A percentile compares a stretch with the other conserved stretches of the same genome.
Conservation (phyloP, 2,797 vertebrate genomes). For the Sebastolobus alascanus region DNA sequence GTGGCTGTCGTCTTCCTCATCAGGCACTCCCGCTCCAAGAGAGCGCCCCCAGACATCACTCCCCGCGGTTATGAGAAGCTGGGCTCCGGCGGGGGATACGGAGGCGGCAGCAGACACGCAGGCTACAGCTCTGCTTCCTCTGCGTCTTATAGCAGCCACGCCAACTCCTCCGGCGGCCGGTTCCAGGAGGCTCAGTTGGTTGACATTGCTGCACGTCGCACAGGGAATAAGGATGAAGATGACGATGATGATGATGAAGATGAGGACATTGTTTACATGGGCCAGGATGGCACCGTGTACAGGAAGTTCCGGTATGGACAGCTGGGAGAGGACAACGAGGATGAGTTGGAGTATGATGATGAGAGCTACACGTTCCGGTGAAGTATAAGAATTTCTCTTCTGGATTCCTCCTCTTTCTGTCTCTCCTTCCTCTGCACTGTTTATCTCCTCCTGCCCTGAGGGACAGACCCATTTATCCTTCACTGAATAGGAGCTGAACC, state of each 20-base stretch:
- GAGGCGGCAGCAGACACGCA: conserved; percentile 63
- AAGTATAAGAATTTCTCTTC: conserved; percentile 21
- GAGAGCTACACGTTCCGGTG: conserved; percentile 94
- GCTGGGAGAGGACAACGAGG: conserved; percentile 89
- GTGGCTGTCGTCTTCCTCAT: conserved; percentile 83
- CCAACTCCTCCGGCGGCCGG: conserved; percentile 71
- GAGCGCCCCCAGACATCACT: conserved; percentile 62
- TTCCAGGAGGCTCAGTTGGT: conserved; percentile 88
- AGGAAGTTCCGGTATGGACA: conserved; percentile 94
- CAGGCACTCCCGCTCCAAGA: conserved; percentile 84
- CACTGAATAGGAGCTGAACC: conserved; percentile 53
- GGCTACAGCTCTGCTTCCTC: conserved; percentile 71
- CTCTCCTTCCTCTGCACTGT: conserved; percentile 34
- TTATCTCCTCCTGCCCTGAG: conserved; percentile 49
- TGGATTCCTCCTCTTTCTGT: not conserved
- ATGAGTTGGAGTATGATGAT: conserved; percentile 95
- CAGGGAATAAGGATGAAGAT: conserved; percentile 50
- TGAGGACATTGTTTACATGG: conserved; percentile 97
- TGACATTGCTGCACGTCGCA: conserved; percentile 84
- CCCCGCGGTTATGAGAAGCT: conserved; percentile 91
- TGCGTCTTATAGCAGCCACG: conserved; percentile 51
- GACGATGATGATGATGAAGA: conserved; percentile 84
- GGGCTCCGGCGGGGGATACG: conserved; percentile 72
- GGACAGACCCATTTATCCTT: conserved; percentile 61
- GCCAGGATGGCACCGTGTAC: conserved; percentile 95